phyloP scores from a whole-genome alignment of 2,113 vertebrate genomes.

The Barnardius zonarius region DNA sequence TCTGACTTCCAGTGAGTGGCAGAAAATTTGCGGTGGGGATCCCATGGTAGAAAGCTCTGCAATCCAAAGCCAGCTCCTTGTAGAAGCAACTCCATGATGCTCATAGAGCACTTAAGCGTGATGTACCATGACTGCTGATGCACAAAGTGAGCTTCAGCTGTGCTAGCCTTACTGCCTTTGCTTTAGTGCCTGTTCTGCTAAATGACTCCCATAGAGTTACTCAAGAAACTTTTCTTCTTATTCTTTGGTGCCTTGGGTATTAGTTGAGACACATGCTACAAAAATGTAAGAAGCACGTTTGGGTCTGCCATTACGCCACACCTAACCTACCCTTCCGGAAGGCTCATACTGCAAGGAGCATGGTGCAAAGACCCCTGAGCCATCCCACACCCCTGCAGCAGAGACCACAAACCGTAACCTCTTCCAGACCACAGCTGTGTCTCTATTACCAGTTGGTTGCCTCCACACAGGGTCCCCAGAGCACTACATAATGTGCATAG shows the following conservation, averaged over 20 bases:
- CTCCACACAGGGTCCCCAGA: not conserved
- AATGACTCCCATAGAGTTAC: not conserved
- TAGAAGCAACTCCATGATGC: not conserved
- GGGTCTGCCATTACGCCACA: not conserved
- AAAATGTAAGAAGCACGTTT: not conserved
- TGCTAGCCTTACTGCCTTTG: not conserved
- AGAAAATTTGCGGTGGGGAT: not conserved
- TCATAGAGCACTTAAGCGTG: not conserved
- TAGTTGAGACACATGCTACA: not conserved
- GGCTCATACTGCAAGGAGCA: not conserved
- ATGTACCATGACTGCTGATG: not conserved
- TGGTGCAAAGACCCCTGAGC: accelerated
- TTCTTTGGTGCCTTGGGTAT: not conserved
- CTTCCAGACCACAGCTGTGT: accelerated
- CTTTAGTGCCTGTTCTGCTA: not conserved
- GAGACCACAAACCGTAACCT: not conserved
- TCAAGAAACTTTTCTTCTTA: not conserved
- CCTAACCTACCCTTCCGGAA: not conserved
- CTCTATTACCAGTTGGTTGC: not conserved
- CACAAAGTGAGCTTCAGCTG: not conserved
- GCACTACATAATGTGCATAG: accelerated
- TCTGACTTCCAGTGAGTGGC: not conserved
- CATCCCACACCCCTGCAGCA: not conserved
- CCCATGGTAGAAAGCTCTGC: not conserved
- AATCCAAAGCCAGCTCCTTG: not conserved